Percentiles rank a stretch among this genome's conserved stretches.
Conservation (phyloP, 1,140 invertebrate species). For the Parapsyche elsis region DNA sequence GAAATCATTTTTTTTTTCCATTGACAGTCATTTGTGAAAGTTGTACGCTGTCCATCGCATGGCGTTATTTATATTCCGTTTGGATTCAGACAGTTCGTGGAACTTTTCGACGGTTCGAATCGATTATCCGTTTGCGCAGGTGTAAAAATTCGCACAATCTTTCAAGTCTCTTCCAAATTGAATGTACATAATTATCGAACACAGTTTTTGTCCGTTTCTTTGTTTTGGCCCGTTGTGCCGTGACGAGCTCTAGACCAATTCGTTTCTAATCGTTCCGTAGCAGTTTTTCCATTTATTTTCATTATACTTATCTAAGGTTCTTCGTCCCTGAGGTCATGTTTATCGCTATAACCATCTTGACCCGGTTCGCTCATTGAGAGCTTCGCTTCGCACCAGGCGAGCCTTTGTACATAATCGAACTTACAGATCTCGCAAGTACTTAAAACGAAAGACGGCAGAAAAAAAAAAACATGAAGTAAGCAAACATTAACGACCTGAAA, state of each 20-base stretch:
- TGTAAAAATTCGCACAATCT: not conserved
- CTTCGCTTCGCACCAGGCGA: not conserved
- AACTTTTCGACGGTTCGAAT: no score
- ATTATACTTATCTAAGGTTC: not conserved
- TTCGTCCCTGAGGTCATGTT: not conserved
- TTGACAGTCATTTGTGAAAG: no score
- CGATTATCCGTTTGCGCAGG: not conserved
- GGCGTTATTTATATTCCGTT: no score
- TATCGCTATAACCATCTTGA: slow-evolving; percentile 1
- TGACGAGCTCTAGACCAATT: not conserved
- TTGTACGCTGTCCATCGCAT: no score
- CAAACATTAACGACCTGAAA: slow-evolving; percentile 10
- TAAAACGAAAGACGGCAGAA: not conserved
- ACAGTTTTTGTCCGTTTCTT: not conserved
- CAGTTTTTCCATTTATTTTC: not conserved
- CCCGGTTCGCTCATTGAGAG: slow-evolving; percentile 8
- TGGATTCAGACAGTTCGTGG: no score
- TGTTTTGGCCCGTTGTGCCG: slow-evolving; percentile 4
- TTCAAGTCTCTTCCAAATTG: not conserved
- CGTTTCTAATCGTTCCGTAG: not conserved
- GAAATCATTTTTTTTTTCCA: no score
- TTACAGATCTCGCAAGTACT: not conserved
- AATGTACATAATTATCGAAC: not conserved
- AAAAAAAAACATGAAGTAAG: not conserved
- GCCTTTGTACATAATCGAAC: slow-evolving; percentile 1